phyloP scores from a whole-genome alignment of 2,888 invertebrate species.

The Pegoplata infirma region DNA sequence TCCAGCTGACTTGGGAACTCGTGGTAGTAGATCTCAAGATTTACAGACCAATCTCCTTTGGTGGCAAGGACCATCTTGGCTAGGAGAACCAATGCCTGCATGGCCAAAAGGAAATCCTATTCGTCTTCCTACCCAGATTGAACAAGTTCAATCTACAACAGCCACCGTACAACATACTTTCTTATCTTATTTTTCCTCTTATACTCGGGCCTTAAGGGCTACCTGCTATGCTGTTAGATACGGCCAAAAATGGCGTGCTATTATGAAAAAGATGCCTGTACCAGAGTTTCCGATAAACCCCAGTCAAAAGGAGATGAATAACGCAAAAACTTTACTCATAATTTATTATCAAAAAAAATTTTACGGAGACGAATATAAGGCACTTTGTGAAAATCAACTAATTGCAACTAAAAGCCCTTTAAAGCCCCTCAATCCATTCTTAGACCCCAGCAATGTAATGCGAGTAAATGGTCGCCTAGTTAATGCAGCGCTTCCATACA shows the following conservation, averaged over 20 bases:
- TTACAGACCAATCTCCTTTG: background rate
- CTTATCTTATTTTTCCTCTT: background rate
- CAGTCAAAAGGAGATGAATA: background rate
- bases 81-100: background rate
- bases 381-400: background rate
- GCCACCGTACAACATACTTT: background rate
- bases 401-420: slow-evolving; percentile 11
- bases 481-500: slow-evolving; percentile 1
- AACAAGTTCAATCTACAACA: no score
- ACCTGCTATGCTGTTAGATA: background rate
- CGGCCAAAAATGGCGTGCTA: background rate
- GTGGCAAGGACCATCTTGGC: slow-evolving; percentile 27
- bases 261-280: no score
- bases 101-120: background rate
- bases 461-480: slow-evolving; percentile 16
- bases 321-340: slow-evolving; percentile 6
- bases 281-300: background rate
- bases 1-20: slow-evolving; percentile 15
- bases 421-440: slow-evolving; percentile 24
- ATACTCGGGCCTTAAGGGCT: background rate
- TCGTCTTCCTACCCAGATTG: no score
- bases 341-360: background rate
- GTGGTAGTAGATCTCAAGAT: slow-evolving; percentile 9
- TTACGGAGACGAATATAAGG: slow-evolving; percentile 2
- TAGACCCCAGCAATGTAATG: background rate